Evolutionary conservation across 2,113 vertebrate species (phyloP).

Genomic region (Polypterus bichir): DNA sequence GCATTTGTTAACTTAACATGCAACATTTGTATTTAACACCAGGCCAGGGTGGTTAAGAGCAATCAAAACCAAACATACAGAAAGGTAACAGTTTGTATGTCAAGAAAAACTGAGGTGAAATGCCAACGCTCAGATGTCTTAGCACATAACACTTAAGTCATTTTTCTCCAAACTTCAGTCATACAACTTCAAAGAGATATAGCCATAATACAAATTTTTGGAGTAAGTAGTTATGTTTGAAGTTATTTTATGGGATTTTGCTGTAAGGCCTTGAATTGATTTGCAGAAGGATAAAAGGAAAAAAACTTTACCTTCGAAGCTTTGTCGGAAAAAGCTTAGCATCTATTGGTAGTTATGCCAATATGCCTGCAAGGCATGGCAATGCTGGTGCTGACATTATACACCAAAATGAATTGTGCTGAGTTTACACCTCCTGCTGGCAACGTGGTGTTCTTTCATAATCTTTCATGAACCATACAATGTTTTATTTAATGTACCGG

Average conservation of each 20-base stretch:
- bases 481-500: conserved; percentile 99
- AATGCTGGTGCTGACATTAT: conserved; percentile 86
- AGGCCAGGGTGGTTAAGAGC: conserved; percentile 69
- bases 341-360: conserved; percentile 93
- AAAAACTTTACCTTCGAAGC: conserved; percentile 99
- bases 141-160: conserved; percentile 98
- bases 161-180: conserved; percentile 99
- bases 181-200: conserved; percentile 96
- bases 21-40: conserved; percentile 57
- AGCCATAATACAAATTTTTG: conserved; percentile 99
- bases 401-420: conserved; percentile 80
- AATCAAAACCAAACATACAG: conserved; percentile 67
- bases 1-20: conserved; percentile 52
- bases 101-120: conserved; percentile 91
- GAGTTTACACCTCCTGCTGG: conserved; percentile 88
- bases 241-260: conserved; percentile 99
- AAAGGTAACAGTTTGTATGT: conserved; percentile 82
- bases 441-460: conserved; percentile 90
- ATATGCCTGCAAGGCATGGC: conserved; percentile 81
- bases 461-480: conserved; percentile 94
- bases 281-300: conserved; percentile 98
- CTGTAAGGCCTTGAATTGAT: conserved; percentile 99
- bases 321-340: conserved; percentile 98
- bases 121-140: conserved; percentile 93
- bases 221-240: conserved; percentile 98